Conservation (phyloP, 2,113 vertebrate species). For the Cephalopholis sonnerati region DNA sequence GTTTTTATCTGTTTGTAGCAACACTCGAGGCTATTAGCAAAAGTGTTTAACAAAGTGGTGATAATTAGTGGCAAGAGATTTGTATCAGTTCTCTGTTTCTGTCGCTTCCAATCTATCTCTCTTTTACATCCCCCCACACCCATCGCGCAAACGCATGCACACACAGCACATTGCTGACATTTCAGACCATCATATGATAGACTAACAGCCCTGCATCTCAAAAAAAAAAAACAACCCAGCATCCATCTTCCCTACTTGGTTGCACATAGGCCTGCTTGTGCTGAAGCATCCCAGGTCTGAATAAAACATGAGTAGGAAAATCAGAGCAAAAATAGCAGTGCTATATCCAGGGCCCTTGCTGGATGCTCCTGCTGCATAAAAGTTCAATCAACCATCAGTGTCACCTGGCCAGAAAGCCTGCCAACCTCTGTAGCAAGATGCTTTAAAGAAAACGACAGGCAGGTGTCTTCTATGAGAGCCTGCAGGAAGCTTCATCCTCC, state of each 20-base stretch:
- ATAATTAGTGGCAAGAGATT: constrained; percentile 58
- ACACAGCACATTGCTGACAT: constrained; percentile 20
- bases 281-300: constrained; percentile 65
- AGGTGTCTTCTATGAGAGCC: constrained; percentile 45
- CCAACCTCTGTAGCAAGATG: constrained; percentile 31
- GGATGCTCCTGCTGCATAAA: constrained; percentile 48
- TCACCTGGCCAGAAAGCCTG: constrained; percentile 56
- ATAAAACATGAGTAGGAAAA: constrained; percentile 80
- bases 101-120: not conserved
- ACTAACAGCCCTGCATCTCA: constrained; percentile 22
- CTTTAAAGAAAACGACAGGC: constrained; percentile 33
- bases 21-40: constrained; percentile 47
- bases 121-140: not conserved
- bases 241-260: constrained; percentile 50
- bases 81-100: constrained; percentile 23
- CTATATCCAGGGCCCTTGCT: constrained; percentile 48
- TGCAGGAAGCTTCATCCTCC: constrained; percentile 35
- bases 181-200: constrained; percentile 14
- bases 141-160: not conserved
- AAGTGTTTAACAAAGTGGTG: constrained; percentile 57
- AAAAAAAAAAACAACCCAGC: constrained; percentile 23
- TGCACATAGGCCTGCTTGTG: constrained; percentile 56
- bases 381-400: constrained; percentile 42
- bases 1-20: constrained; percentile 50
- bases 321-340: constrained; percentile 68